These are phyloP conservation scores for Bolinopsis microptera DNA, from an alignment of 37 sponge, comb jelly and placozoan species.

Conservation along the genomic window DNA sequence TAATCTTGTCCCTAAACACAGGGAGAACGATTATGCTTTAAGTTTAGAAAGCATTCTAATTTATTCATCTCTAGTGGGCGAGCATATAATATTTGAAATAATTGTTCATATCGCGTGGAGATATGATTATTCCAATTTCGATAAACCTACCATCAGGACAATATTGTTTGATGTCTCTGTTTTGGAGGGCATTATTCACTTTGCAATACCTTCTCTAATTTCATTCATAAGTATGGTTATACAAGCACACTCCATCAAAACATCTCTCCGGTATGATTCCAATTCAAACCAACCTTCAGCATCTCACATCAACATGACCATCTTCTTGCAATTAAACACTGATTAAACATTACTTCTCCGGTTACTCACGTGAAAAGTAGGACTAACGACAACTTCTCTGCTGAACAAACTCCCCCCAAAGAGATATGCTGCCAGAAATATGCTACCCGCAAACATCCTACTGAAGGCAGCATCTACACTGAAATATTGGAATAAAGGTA, in stretches of 20 bases:
- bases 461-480: not conserved
- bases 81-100: no score
- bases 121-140: no score
- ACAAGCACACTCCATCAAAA: not conserved
- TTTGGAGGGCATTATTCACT: not conserved
- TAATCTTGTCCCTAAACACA: not conserved
- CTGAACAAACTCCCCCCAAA: not conserved
- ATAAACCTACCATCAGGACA: no score
- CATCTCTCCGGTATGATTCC: not conserved
- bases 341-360: no score
- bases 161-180: not conserved
- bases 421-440: slow-evolving; percentile 8
- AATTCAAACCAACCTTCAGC: not conserved
- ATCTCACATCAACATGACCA: not conserved
- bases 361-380: slow-evolving; percentile 20
- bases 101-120: no score
- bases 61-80: not conserved
- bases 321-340: no score
- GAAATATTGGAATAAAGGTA: no score
- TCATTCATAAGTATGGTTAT: not conserved
- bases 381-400: not conserved
- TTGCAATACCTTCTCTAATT: not conserved
- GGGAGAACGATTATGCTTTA: no score
- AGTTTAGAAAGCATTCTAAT: no score
- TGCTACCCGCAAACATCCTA: not conserved